A percentile compares a stretch with the other conserved stretches of the same genome.
Conservation (phyloP, 2,797 vertebrate species). For the Tapirus indicus region DNA sequence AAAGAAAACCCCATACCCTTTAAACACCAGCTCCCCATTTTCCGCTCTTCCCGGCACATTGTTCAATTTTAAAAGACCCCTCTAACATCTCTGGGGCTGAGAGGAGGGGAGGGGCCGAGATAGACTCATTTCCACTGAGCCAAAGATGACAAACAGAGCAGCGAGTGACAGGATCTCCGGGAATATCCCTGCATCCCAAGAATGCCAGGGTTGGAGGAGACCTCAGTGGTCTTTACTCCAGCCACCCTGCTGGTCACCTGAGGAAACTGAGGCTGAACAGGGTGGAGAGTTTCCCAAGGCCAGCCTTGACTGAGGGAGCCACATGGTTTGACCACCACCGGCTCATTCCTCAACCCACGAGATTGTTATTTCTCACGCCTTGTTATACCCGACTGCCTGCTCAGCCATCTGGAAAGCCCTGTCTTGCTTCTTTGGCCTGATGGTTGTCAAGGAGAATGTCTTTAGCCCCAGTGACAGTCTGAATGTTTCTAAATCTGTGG, state of each 20-base stretch:
- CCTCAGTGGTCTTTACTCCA: not conserved
- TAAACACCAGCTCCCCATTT: not conserved
- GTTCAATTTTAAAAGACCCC: not conserved
- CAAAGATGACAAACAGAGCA: not conserved
- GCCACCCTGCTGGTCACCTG: too few species aligned
- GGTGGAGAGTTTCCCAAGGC: not conserved
- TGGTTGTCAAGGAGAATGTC: not conserved
- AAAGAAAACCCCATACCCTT: not conserved
- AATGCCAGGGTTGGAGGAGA: not conserved
- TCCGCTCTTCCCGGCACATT: not conserved
- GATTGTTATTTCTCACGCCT: not conserved
- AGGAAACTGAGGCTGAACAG: not conserved
- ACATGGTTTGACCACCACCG: accelerated
- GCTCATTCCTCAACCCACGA: not conserved
- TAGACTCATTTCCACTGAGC: not conserved
- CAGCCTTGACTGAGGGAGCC: not conserved
- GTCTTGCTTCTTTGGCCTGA: not conserved
- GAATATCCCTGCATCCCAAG: not conserved
- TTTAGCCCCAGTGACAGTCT: not conserved
- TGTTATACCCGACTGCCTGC: not conserved
- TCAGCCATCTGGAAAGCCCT: not conserved
- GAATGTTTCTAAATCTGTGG: not conserved
- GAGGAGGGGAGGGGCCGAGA: not conserved
- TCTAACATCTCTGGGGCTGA: not conserved
- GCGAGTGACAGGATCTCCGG: not conserved